Conservation (phyloP, 2,888 invertebrate species). For the Diaperis boleti region DNA sequence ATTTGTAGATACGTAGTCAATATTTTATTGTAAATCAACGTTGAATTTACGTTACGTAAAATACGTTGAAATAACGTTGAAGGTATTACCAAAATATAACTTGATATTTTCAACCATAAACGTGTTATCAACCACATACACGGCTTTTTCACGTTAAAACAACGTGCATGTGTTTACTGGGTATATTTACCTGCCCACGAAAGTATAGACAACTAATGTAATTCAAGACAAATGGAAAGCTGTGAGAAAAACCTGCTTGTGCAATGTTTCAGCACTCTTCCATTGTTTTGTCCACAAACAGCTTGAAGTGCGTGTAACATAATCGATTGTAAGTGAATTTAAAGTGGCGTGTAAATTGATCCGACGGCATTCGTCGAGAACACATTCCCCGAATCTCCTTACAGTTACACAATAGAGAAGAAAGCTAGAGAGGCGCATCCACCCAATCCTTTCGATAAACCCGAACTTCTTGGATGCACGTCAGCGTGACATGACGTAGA, state of each 20-base stretch:
- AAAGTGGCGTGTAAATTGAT: constrained; percentile 55
- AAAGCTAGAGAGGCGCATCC: constrained; percentile 27
- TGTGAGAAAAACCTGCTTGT: not conserved
- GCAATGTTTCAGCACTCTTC: constrained; percentile 21
- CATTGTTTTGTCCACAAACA: constrained; percentile 33
- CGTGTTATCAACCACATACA: no score
- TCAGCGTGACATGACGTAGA: constrained; percentile 59
- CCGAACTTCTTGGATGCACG: constrained; percentile 52
- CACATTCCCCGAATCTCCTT: constrained; percentile 31
- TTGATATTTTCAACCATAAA: no score
- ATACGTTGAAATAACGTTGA: no score
- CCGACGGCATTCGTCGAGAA: constrained; percentile 38
- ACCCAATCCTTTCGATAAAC: constrained; percentile 51
- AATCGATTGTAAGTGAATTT: constrained; percentile 52
- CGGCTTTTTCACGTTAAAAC: no score
- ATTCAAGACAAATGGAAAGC: constrained; percentile 1
- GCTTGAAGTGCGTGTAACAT: constrained; percentile 39
- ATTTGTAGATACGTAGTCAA: no score
- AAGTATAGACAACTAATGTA: constrained; percentile 3
- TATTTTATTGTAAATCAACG: no score
- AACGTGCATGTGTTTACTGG: no score
- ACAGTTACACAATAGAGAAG: constrained; percentile 20
- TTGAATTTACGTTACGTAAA: no score
- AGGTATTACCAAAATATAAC: no score
- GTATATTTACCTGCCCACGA: no score